Evolutionary conservation across 1,140 invertebrate species (phyloP).

Genomic region (Acarapis woodi): DNA sequence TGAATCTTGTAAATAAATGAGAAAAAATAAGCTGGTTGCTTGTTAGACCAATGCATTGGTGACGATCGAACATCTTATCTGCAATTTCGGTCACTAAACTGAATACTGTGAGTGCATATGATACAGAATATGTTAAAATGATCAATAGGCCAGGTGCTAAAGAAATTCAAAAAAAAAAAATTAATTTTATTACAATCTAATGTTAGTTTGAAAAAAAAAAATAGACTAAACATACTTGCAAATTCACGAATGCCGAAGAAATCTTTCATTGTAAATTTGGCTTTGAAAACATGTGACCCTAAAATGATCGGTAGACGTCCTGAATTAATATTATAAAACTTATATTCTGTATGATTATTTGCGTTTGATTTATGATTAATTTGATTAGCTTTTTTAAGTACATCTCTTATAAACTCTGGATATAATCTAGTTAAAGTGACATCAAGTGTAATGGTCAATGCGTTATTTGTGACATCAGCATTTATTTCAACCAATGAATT

Average conservation of each 20-base stretch:
- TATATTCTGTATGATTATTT: too few relatives aligned
- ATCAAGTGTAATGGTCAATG: neutral
- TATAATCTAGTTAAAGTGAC: neutral
- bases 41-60: constrained; percentile 18
- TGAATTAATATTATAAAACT: neutral
- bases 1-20: neutral
- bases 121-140: constrained; percentile 79
- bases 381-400: too few relatives aligned
- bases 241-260: constrained; percentile 4
- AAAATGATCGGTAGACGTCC: neutral
- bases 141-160: constrained; percentile 76
- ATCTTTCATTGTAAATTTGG: neutral
- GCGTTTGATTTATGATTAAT: too few relatives aligned
- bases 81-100: constrained; percentile 67
- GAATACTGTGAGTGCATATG: constrained; percentile 65
- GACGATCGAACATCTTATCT: constrained; percentile 55
- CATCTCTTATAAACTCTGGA: constrained; percentile 21
- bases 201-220: constrained; percentile 53
- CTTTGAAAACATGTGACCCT: neutral
- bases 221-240: constrained; percentile 35
- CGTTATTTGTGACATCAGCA: neutral
- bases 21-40: neutral
- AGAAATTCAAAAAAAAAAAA: too few relatives aligned
- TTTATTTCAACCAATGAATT: neutral
- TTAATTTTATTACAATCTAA: constrained; percentile 81